phyloP scores from a whole-genome alignment of 2,113 vertebrate genomes.

The Agelaius phoeniceus region DNA sequence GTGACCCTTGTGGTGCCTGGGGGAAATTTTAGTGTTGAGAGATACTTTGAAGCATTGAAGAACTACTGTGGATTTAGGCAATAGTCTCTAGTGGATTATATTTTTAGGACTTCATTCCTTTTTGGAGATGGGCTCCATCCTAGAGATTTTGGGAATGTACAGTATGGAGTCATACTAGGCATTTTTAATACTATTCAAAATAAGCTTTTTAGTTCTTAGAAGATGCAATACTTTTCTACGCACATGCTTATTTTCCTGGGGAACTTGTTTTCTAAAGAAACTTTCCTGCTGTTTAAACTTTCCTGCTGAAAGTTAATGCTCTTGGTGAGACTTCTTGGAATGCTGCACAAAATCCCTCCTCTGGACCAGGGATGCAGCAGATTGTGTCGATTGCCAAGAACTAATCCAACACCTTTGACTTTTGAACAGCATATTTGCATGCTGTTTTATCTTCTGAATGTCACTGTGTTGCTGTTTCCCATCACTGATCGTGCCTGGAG shows the following conservation, averaged over 20 bases:
- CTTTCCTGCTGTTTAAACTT: background rate
- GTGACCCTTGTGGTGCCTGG: background rate
- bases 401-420: background rate
- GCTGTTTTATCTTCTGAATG: background rate
- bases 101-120: background rate
- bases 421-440: background rate
- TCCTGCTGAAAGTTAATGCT: background rate
- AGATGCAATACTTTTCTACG: background rate
- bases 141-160: background rate
- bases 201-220: background rate
- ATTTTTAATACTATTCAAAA: background rate
- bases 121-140: background rate
- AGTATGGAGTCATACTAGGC: background rate
- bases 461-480: background rate
- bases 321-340: background rate
- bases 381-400: background rate
- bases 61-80: background rate
- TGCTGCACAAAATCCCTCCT: background rate
- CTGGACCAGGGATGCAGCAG: background rate
- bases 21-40: background rate
- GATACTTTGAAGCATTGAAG: background rate
- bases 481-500: background rate
- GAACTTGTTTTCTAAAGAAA: background rate
- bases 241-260: background rate
- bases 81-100: background rate